Conservation (phyloP, 2,888 invertebrate genomes). For the Acrobasis suavella region DNA sequence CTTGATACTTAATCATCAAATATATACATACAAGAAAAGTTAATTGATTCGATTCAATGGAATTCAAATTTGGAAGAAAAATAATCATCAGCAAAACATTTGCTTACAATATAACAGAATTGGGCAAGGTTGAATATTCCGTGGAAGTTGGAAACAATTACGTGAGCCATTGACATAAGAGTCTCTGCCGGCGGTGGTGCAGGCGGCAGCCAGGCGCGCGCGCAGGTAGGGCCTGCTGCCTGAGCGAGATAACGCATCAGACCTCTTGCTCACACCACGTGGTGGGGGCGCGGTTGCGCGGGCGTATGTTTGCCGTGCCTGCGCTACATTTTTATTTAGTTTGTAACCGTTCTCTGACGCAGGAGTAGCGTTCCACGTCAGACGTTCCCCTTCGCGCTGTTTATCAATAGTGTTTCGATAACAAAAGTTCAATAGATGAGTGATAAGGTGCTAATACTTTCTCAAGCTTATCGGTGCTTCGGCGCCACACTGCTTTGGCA, state of each 20-base stretch:
- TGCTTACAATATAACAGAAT: constrained; percentile 13
- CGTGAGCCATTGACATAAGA: constrained; percentile 75
- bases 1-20: neutral
- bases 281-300: constrained; percentile 72
- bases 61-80: too few relatives aligned
- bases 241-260: constrained; percentile 41
- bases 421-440: constrained; percentile 75
- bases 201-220: constrained; percentile 69
- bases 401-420: constrained; percentile 64
- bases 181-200: constrained; percentile 63
- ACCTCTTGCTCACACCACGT: constrained; percentile 64
- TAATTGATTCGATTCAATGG: neutral
- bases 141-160: constrained; percentile 64
- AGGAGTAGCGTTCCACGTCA: constrained; percentile 45
- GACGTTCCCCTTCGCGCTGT: constrained; percentile 43
- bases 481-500: constrained; percentile 68
- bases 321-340: constrained; percentile 83
- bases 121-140: constrained; percentile 38
- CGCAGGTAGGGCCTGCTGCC: constrained; percentile 69
- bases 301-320: constrained; percentile 69
- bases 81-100: neutral
- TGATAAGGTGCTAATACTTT: constrained; percentile 63
- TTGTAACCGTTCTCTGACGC: constrained; percentile 71
- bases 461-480: constrained; percentile 60
- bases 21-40: neutral